Percentiles rank a stretch among this genome's conserved stretches.
Conservation (phyloP, 2,888 invertebrate genomes). For the Neoitamus cyanurus region DNA sequence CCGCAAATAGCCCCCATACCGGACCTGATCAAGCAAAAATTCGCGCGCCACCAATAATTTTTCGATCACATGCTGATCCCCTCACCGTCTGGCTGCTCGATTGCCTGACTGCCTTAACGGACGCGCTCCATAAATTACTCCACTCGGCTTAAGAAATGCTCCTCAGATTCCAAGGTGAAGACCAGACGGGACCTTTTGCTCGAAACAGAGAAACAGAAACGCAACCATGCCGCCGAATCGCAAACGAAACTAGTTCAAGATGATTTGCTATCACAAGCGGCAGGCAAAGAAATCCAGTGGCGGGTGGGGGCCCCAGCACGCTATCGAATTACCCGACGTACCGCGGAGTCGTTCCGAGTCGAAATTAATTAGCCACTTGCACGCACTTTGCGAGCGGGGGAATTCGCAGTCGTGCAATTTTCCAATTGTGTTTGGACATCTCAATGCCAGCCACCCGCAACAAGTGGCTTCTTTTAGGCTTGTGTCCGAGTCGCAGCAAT, state of each 20-base stretch:
- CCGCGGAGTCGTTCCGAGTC: not conserved
- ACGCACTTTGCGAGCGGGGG: not conserved
- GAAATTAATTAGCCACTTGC: not conserved
- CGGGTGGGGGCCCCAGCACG: not conserved
- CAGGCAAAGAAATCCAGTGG: not conserved
- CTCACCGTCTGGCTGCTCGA: not conserved
- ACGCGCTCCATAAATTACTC: not conserved
- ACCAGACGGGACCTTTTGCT: not conserved
- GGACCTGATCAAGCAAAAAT: not conserved
- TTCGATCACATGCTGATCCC: not conserved
- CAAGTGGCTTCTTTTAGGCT: not conserved
- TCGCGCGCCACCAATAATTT: not conserved
- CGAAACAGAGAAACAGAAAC: not conserved
- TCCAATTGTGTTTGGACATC: conserved; percentile 1
- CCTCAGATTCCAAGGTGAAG: not conserved
- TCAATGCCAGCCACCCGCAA: not conserved
- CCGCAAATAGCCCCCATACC: not conserved
- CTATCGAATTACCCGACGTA: not conserved
- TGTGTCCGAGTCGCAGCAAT: not conserved
- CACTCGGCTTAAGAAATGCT: not conserved
- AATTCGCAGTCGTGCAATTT: not conserved
- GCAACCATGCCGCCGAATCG: not conserved
- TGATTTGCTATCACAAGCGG: not conserved
- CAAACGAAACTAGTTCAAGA: not conserved
- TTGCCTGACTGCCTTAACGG: not conserved